A percentile compares a stretch with the other conserved stretches of the same genome.
These are phyloP conservation scores for Apis florea DNA, from an alignment of 1,140 invertebrate species.

Conservation along the genomic window DNA sequence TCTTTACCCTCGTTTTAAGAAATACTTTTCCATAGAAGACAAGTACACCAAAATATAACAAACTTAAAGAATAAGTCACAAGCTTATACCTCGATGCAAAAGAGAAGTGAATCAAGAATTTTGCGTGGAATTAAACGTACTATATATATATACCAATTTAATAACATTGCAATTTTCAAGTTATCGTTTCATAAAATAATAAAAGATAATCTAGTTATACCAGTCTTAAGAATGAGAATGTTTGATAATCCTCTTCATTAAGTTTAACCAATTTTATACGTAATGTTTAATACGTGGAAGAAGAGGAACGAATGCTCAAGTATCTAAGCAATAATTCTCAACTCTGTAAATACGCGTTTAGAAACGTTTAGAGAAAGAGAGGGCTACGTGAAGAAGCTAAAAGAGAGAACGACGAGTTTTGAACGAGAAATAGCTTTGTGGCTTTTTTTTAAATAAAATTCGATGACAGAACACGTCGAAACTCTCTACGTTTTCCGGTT, in stretches of 20 bases:
- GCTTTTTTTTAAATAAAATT: not conserved
- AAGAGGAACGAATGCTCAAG: conserved; percentile 69
- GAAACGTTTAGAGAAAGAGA: conserved; percentile 49
- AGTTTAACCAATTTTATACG: conserved; percentile 3
- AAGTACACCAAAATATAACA: not conserved
- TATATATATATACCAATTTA: not conserved
- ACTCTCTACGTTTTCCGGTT: conserved; percentile 30
- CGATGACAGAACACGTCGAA: conserved; percentile 29
- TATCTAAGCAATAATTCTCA: conserved; percentile 67
- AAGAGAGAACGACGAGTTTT: conserved; percentile 30
- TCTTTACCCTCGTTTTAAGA: not conserved
- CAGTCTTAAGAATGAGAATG: not conserved
- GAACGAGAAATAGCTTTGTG: not conserved
- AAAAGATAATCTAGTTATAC: conserved; percentile 10
- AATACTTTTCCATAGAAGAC: not conserved
- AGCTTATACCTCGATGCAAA: not conserved
- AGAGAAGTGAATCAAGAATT: not conserved
- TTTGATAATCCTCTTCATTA: conserved; percentile 3
- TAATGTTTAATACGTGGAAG: conserved; percentile 6
- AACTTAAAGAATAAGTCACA: not conserved
- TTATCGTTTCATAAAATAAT: not conserved
- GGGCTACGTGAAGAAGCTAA: not conserved
- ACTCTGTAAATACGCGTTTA: conserved; percentile 74
- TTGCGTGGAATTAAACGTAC: not conserved
- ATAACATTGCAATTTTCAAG: not conserved